Base-by-base conservation (phyloP, 2,888 invertebrate species). In the Ormyrus pomaceus region DNA sequence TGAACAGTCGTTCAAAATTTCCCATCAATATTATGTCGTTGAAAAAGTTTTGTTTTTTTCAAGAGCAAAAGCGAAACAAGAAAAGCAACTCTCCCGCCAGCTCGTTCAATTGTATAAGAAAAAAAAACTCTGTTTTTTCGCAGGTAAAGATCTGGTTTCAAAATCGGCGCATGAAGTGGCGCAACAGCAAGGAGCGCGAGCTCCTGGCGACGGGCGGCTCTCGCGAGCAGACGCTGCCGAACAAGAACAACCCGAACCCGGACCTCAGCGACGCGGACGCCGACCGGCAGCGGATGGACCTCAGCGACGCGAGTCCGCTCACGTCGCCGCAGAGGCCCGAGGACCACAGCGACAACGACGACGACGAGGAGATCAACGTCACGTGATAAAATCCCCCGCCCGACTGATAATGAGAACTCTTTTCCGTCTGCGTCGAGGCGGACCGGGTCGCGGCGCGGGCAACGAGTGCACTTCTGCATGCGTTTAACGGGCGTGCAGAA, bases 131-230 rank as follows among this genome's bases (percentile, higher is more conserved):
- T 76, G 58, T 13, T 78, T 65, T 77, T 51, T 91, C 91, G 34
- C 91, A 96, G 96, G 96, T 96, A 79, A 96, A 96, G 91, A 96
- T 96, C 82, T 96, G 96, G 95, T 99, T 99, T 91, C 99, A 99
- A 93, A 99, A 99, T 90, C 95, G 99, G 0, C 95, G 99, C 76
- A 99, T 99, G 99, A 99, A 98, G 91, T 99, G 99, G 99, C 94
- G 99, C 75, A 99, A 99, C 91, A 98, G 97, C 5, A 99, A 99
- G 91, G 99, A 99, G 91, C 93, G 98, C 53, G 98, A 99, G 91
- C 93, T 98, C 0, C 92, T 99, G 46, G 98, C 98, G 0, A 95
- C 95, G 34, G 98, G 98, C 0, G 98, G 98, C 2, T 97, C 97
- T 7, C 93, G 98, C 50, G 98, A 98, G 88, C 98, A 98, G 91